Conservation (phyloP, 2,113 vertebrate genomes). For the Solea senegalensis region DNA sequence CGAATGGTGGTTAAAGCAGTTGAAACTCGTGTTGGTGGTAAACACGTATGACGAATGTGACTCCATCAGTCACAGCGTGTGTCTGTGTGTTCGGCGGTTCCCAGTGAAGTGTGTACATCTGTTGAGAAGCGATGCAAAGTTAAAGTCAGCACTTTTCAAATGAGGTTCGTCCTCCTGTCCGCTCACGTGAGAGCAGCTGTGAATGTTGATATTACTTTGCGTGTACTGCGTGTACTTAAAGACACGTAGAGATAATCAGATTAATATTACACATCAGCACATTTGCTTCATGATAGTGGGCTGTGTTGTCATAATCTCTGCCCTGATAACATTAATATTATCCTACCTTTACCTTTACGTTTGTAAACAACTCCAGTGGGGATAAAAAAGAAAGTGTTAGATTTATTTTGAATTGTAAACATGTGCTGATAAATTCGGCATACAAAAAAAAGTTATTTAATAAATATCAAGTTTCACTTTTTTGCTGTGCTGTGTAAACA, state of each 20-base stretch:
- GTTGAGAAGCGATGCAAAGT: fast-evolving
- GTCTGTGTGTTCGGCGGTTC: fast-evolving
- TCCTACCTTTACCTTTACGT: no score
- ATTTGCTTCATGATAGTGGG: no score
- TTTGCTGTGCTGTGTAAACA: no score
- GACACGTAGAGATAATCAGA: neutral
- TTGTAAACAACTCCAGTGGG: no score
- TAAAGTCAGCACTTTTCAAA: neutral
- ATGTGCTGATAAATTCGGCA: constrained; percentile 9
- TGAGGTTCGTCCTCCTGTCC: neutral
- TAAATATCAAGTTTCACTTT: neutral
- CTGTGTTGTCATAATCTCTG: no score
- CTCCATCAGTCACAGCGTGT: neutral
- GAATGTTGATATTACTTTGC: neutral
- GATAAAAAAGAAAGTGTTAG: no score
- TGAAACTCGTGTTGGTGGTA: neutral
- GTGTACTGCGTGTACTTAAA: neutral
- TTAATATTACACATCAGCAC: no score
- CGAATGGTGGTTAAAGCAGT: neutral
- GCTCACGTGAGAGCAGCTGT: constrained; percentile 15
- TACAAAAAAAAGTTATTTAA: neutral
- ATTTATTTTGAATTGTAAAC: fast-evolving
- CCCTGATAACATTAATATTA: no score
- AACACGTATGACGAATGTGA: neutral
- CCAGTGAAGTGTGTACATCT: neutral